Evolutionary conservation across 2,113 vertebrate genomes (phyloP).

Genomic region (Willisornis vidua): DNA sequence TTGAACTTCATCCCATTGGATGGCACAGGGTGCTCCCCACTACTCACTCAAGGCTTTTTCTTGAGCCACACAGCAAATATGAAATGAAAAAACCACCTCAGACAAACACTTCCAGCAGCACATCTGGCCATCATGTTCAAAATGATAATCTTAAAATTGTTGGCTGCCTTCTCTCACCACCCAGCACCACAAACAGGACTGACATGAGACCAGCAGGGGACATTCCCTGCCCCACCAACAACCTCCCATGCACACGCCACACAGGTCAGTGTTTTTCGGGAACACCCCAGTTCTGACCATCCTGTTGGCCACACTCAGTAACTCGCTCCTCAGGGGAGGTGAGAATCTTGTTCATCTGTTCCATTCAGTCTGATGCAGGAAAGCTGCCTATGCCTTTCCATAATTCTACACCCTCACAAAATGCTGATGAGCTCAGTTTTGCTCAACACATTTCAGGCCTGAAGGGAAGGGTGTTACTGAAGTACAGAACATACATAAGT

Average conservation of each 20-base stretch:
- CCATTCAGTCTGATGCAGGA: background rate
- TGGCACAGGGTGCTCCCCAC: background rate
- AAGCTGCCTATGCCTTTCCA: background rate
- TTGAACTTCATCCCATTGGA: too few relatives aligned
- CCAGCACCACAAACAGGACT: rapidly evolving
- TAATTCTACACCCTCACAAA: background rate
- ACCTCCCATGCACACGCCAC: background rate
- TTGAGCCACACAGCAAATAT: background rate
- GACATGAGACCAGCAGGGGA: background rate
- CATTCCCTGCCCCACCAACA: background rate
- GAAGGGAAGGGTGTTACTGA: background rate
- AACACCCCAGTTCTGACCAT: background rate
- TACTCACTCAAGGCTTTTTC: background rate
- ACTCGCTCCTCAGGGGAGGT: background rate
- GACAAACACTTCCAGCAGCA: background rate
- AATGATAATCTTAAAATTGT: background rate
- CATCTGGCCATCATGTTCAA: background rate
- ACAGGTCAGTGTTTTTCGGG: background rate
- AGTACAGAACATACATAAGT: background rate
- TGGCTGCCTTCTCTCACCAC: background rate
- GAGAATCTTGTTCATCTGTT: background rate
- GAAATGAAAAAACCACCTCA: background rate
- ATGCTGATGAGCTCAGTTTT: background rate
- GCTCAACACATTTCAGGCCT: background rate
- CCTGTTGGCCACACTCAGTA: background rate